Percentiles rank a stretch among this genome's conserved stretches.
phyloP scores from a whole-genome alignment of 2,797 vertebrate species.

The Tenualosa thibaudeaui region DNA sequence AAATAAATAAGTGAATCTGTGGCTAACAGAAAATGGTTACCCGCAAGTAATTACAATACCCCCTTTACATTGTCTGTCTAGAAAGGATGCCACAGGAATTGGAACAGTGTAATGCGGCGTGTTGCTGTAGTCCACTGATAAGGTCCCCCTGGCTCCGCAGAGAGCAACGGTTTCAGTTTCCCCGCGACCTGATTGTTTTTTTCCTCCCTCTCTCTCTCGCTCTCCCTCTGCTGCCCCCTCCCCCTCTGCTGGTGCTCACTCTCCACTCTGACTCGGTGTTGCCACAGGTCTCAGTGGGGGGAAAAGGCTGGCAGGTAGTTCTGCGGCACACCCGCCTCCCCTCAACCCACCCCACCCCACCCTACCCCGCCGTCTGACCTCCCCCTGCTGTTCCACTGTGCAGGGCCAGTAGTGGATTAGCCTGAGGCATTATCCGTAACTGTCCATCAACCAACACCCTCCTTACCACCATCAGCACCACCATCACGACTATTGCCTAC shows the following conservation, averaged over 20 bases:
- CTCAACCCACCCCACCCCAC: conserved; percentile 26
- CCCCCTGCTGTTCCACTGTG: conserved; percentile 41
- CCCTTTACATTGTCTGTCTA: conserved; percentile 24
- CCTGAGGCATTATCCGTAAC: conserved; percentile 58
- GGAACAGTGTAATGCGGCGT: conserved; percentile 26
- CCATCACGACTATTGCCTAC: neutral
- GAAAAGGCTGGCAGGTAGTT: conserved; percentile 60
- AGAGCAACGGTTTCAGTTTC: conserved; percentile 41
- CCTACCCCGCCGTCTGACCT: conserved; percentile 23
- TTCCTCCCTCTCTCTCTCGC: neutral
- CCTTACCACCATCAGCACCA: conserved; percentile 1
- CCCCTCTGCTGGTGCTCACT: conserved; percentile 44
- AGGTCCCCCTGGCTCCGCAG: conserved; percentile 25
- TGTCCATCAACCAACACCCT: conserved; percentile 60
- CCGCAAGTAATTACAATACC: conserved; percentile 18
- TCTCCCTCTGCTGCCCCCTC: neutral
- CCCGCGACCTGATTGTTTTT: conserved; percentile 38
- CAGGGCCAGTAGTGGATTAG: conserved; percentile 48
- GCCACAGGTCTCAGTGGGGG: conserved; percentile 51
- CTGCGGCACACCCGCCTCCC: conserved; percentile 32
- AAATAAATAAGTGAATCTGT: conserved; percentile 13
- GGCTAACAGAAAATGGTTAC: conserved; percentile 14
- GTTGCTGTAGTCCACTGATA: conserved; percentile 41
- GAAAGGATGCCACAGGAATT: conserved; percentile 21
- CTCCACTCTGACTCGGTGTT: conserved; percentile 36